Conservation (phyloP, 30 jellyfish, hydroid and myxozoan species). For the Nemopilema nomurai region DNA sequence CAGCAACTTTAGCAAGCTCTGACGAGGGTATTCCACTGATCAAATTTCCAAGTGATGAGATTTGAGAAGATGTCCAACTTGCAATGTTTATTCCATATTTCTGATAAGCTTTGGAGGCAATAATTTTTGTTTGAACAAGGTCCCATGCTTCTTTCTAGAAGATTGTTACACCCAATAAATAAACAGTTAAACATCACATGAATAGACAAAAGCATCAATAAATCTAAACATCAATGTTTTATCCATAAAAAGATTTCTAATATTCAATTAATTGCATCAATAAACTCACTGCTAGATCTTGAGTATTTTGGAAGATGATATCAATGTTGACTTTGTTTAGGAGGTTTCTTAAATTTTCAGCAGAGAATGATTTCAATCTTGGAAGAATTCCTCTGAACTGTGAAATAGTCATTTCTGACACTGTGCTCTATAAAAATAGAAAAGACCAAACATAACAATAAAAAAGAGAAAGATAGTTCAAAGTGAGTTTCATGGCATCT, state of each 20-base stretch:
- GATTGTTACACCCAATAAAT: background rate
- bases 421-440: conserved; percentile 38
- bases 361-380: conserved; percentile 56
- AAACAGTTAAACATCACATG: background rate
- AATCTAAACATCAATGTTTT: background rate
- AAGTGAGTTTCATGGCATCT: no score
- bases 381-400: conserved; percentile 67
- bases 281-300: conserved; percentile 61
- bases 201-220: background rate
- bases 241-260: no score
- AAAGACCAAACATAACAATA: no score
- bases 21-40: conserved; percentile 70
- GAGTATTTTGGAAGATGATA: conserved; percentile 52
- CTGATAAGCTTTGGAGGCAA: conserved; percentile 51
- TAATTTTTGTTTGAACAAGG: conserved; percentile 39
- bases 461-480: no score
- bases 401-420: conserved; percentile 56
- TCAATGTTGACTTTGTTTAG: conserved; percentile 54
- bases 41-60: conserved; percentile 54
- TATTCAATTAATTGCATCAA: background rate
- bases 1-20: conserved; percentile 61
- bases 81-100: conserved; percentile 61
- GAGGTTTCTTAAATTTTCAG: conserved; percentile 52
- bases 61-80: conserved; percentile 55
- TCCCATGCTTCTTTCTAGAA: conserved; percentile 67